Conservation (phyloP, 1,140 invertebrate genomes). For the Vanessa atalanta region DNA sequence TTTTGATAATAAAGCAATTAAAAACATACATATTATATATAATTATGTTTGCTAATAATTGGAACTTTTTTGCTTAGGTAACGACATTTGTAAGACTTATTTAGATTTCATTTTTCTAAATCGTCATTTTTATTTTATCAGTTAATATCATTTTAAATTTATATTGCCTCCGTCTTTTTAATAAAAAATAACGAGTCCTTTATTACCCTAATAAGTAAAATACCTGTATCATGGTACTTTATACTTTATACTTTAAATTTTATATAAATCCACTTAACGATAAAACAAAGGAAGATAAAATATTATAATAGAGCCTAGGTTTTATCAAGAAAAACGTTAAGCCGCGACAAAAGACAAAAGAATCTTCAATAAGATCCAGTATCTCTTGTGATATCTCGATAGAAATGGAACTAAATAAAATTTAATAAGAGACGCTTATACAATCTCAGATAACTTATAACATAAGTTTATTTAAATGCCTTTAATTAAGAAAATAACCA, state of each 20-base stretch:
- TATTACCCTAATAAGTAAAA: background rate
- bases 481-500: constrained; percentile 24
- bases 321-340: constrained; percentile 29
- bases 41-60: too few species aligned
- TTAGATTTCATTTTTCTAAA: too few species aligned
- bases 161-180: too few species aligned
- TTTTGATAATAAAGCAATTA: too few species aligned
- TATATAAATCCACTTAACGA: constrained; percentile 23
- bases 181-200: too few species aligned
- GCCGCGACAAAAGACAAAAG: constrained; percentile 26
- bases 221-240: background rate
- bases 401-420: constrained; percentile 27
- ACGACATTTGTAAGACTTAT: too few species aligned
- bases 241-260: background rate
- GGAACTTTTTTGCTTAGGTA: too few species aligned
- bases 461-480: constrained; percentile 27
- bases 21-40: too few species aligned
- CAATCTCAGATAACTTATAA: constrained; percentile 23
- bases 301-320: constrained; percentile 17
- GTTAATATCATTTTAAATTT: too few species aligned
- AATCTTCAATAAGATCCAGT: constrained; percentile 19
- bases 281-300: constrained; percentile 23
- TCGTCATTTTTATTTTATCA: too few species aligned
- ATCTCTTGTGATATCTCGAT: constrained; percentile 26
- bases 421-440: constrained; percentile 22